These are phyloP conservation scores for Homarus americanus DNA, from an alignment of 1,140 invertebrate species.

Conservation along the genomic window DNA sequence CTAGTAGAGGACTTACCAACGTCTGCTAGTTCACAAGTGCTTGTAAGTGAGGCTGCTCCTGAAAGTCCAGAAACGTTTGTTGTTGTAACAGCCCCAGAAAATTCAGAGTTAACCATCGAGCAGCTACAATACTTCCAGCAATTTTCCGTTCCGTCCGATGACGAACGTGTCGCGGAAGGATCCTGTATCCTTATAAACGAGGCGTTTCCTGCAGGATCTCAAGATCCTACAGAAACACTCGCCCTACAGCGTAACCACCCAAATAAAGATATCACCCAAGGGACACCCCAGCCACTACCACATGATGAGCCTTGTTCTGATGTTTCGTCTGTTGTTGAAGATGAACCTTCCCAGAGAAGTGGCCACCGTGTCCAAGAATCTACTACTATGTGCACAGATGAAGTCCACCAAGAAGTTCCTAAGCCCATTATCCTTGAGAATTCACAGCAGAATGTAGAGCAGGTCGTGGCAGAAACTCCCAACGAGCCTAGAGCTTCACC, in stretches of 20 bases:
- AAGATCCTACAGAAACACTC: neutral
- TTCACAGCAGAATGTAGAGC: neutral
- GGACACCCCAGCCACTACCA: neutral
- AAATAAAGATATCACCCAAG: neutral
- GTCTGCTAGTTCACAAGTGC: neutral
- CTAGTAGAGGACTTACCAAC: neutral
- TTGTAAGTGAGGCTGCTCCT: neutral
- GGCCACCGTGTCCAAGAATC: neutral
- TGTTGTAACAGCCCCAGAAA: neutral
- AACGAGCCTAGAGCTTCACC: neutral
- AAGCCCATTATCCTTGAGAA: neutral
- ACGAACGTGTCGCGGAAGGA: conserved; percentile 37
- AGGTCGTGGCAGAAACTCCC: neutral
- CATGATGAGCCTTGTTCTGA: neutral
- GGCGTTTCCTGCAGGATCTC: conserved; percentile 9
- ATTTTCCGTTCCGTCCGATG: conserved; percentile 14
- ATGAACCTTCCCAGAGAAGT: neutral
- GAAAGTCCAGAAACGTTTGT: neutral
- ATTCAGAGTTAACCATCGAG: neutral
- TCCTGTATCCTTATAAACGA: conserved; percentile 49
- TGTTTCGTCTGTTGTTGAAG: neutral
- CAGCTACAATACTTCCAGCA: conserved; percentile 35
- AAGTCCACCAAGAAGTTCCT: neutral
- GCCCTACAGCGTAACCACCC: neutral
- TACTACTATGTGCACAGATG: neutral